Conservation (phyloP, 2,888 invertebrate species). For the Ophraella communa region DNA sequence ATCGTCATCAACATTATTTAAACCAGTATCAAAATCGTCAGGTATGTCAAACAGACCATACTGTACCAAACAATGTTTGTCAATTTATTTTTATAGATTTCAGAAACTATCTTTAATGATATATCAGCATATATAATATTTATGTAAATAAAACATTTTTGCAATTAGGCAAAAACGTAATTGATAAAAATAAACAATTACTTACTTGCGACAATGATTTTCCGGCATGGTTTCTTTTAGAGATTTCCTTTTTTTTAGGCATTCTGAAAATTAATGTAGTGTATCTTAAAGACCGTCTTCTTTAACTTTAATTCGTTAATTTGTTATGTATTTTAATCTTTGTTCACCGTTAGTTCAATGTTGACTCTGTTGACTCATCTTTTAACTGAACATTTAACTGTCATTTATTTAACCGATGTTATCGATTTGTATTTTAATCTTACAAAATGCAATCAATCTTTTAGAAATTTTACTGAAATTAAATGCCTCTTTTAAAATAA, state of each 20-base stretch:
- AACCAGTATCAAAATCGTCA: constrained; percentile 64
- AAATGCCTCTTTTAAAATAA: too few species aligned
- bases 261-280: constrained; percentile 5
- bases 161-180: constrained; percentile 17
- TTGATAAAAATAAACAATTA: constrained; percentile 15
- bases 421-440: not conserved
- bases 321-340: not conserved
- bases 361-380: not conserved
- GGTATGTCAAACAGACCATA: constrained; percentile 80
- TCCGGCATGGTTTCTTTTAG: constrained; percentile 46
- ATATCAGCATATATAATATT: too few species aligned
- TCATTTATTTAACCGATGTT: not conserved
- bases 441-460: too few species aligned
- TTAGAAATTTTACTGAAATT: too few species aligned
- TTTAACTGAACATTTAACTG: not conserved
- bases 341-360: not conserved
- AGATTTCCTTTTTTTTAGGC: constrained; percentile 43
- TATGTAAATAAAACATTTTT: too few species aligned
- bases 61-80: constrained; percentile 57
- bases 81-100: not conserved
- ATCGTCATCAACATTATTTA: constrained; percentile 62
- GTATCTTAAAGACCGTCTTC: not conserved
- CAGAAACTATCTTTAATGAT: not conserved
- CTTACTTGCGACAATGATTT: constrained; percentile 48
- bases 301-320: not conserved